Conservation (phyloP, 2,797 vertebrate genomes). For the Botia almorhae region DNA sequence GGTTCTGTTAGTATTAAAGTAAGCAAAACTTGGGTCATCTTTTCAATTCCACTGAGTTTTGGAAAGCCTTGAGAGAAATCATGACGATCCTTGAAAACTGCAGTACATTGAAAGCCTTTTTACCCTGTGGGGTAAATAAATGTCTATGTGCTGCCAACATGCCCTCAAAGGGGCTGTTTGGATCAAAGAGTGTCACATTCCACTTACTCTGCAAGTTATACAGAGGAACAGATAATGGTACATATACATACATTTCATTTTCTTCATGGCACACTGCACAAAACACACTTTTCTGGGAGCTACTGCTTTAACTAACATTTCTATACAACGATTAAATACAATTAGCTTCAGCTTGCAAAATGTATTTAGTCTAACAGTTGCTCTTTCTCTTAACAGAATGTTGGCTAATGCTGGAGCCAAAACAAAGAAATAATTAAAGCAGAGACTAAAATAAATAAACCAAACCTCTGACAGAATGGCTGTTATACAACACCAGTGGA, state of each 20-base stretch:
- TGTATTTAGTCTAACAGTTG: not conserved
- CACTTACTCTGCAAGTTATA: not conserved
- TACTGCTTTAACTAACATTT: not conserved
- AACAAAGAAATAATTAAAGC: not conserved
- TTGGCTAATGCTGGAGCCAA: constrained; percentile 5
- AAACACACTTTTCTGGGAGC: not conserved
- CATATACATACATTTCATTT: not conserved
- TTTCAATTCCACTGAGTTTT: constrained; percentile 4
- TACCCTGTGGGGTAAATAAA: not conserved
- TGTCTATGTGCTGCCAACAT: constrained; percentile 11
- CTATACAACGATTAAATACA: not conserved
- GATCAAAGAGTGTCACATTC: not conserved
- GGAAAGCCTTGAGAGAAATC: not conserved
- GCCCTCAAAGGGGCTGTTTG: not conserved
- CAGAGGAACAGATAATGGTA: not conserved
- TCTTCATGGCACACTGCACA: too few species aligned
- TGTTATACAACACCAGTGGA: not conserved
- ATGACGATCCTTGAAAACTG: not conserved
- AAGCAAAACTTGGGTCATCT: not conserved
- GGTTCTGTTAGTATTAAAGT: not conserved
- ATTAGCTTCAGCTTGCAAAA: not conserved
- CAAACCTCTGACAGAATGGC: not conserved
- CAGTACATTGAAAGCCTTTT: constrained; percentile 13
- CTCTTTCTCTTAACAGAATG: not conserved
- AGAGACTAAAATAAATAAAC: not conserved